Base-by-base conservation (phyloP, 2,888 invertebrate species). In the Lasioglossum morio region DNA sequence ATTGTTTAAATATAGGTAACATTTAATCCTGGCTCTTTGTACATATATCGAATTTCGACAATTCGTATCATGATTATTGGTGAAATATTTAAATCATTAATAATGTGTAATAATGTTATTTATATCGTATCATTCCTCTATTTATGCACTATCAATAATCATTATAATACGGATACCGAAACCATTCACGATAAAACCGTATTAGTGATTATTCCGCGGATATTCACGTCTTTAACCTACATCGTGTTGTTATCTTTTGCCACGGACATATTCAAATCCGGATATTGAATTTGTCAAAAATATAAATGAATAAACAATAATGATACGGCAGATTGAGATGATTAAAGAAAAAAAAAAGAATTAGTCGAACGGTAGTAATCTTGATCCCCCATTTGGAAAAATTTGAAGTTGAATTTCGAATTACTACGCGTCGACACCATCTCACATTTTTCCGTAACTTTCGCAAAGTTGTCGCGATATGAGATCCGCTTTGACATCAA, bases 391-490 rank as follows among this genome's bases (percentile, higher is more conserved):
- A 23, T 14, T 19, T 14, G 16, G 69, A 23, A n/a, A 66, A 46
- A 43, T 34, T 72, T 4, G 27, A 23, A 34, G 43, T 69, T 69
- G n/a, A 76, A 48, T 80, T 84, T 43, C 40, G 79, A 88, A 73
- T 88, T 53, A 43, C 76, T 72, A 63, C n/a, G 30, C n/a, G 30
- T 37, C 43, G 60, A 81, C 63, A 60, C 70, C 73, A 79, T 81
- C 84, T 81, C 88, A 88, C 89, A 91, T 91, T 89, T 91, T 91
- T 91, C 86, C 90, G 91, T 90, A 91, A 91, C 91, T 91, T 91
- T 89, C 80, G 77, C 60, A 77, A 82, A 82, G 81, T 85, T 73
- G 88, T 75, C 85, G 84, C 87, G 77, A 79, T 86, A 88, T 70
- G 84, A 89, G 85, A 82, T 88, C 79, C 88, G 87, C 82, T 81